phyloP scores from a whole-genome alignment of 2,113 vertebrate genomes.

The Motacilla tschutschensis region DNA sequence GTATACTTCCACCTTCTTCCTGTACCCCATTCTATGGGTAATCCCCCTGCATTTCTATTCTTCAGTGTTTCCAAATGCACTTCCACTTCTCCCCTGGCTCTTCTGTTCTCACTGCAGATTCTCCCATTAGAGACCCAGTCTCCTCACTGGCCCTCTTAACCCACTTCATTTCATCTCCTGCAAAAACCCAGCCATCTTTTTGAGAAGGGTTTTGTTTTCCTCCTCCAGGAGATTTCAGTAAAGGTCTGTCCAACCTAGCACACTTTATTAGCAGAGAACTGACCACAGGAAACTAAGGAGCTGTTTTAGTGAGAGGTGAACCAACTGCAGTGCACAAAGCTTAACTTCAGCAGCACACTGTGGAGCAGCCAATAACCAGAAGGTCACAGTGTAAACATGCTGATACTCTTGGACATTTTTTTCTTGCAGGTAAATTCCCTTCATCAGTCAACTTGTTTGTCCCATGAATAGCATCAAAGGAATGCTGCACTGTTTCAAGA shows the following conservation, averaged over 20 bases:
- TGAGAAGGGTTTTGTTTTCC: not conserved
- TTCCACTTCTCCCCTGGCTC: not conserved
- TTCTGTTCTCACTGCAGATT: not conserved
- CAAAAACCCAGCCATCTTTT: not conserved
- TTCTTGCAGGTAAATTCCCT: conserved; percentile 23
- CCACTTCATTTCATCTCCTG: not conserved
- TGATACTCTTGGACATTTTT: not conserved
- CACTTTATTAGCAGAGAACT: not conserved
- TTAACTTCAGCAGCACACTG: not conserved
- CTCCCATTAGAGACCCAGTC: not conserved
- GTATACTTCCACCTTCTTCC: not conserved
- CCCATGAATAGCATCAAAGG: conserved; percentile 10
- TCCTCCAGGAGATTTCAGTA: not conserved
- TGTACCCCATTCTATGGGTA: not conserved
- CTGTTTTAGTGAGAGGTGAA: not conserved
- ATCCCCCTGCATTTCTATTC: not conserved
- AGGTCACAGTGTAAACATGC: not conserved
- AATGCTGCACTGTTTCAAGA: conserved; percentile 7
- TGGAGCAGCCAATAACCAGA: not conserved
- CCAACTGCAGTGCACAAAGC: not conserved
- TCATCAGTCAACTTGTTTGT: conserved; percentile 14
- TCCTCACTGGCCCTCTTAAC: not conserved
- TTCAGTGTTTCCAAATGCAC: not conserved
- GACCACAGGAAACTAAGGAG: not conserved
- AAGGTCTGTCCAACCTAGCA: not conserved